phyloP scores from a whole-genome alignment of 2,888 invertebrate species.

The Selenia dentaria region DNA sequence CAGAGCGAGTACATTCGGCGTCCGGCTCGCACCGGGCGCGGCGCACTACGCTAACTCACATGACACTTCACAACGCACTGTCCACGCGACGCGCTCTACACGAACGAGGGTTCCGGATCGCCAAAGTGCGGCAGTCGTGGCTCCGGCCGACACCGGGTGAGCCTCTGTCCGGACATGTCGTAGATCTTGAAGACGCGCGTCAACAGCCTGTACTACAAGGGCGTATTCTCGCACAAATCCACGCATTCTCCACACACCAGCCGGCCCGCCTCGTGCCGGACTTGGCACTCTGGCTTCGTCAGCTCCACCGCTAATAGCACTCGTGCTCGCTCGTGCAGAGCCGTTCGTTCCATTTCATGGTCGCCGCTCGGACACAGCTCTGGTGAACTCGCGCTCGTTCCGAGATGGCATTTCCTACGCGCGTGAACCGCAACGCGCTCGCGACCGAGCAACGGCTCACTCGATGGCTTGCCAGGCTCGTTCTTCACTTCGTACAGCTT shows the following conservation, averaged over 20 bases:
- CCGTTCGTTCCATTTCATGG: slow-evolving; percentile 28
- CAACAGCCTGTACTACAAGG: slow-evolving; percentile 77
- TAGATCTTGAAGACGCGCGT: slow-evolving; percentile 80
- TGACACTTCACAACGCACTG: not conserved
- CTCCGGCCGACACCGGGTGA: slow-evolving; percentile 32
- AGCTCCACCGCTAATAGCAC: slow-evolving; percentile 76
- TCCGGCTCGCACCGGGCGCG: slow-evolving; percentile 2
- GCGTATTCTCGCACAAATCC: slow-evolving; percentile 52
- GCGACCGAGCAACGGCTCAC: slow-evolving; percentile 73
- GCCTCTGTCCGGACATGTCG: slow-evolving; percentile 60
- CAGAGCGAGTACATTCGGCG: slow-evolving; percentile 58
- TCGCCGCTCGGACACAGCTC: slow-evolving; percentile 52
- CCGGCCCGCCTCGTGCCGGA: slow-evolving; percentile 41
- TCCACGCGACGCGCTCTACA: slow-evolving; percentile 24
- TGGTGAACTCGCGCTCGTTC: slow-evolving; percentile 75
- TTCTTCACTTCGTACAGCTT: slow-evolving; percentile 24
- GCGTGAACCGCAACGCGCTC: slow-evolving; percentile 43
- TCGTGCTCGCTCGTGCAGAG: slow-evolving; percentile 50
- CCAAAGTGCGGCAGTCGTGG: slow-evolving; percentile 29
- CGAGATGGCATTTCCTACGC: slow-evolving; percentile 43
- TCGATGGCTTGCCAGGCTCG: slow-evolving; percentile 61
- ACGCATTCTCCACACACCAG: slow-evolving; percentile 56
- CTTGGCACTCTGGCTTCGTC: slow-evolving; percentile 46
- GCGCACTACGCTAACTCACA: slow-evolving; percentile 1
- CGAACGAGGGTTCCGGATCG: slow-evolving; percentile 43